Conservation (phyloP, 2,797 vertebrate genomes). For the Chaenodraco wilsoni region DNA sequence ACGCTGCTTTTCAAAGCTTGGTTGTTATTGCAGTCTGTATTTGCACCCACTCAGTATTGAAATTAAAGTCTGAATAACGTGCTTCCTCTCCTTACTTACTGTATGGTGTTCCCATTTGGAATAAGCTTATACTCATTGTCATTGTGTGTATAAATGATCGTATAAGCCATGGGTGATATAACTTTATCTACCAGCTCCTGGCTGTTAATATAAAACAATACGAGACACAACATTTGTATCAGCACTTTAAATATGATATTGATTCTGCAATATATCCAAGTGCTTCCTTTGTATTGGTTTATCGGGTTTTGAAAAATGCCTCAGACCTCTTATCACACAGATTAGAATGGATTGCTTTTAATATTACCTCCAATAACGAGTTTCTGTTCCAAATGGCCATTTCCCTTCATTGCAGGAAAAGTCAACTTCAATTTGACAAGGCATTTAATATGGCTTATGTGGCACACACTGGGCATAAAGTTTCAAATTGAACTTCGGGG, state of each 20-base stretch:
- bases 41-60: slow-evolving; percentile 1
- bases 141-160: slow-evolving; percentile 36
- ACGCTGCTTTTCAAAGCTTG: background rate
- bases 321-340: slow-evolving; percentile 59
- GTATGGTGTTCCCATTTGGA: slow-evolving; percentile 34
- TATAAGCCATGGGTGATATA: slow-evolving; percentile 45
- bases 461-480: slow-evolving; percentile 59
- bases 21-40: slow-evolving; percentile 25
- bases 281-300: slow-evolving; percentile 62
- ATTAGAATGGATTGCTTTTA: slow-evolving; percentile 80
- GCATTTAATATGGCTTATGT: slow-evolving; percentile 63
- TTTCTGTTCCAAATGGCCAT: slow-evolving; percentile 68
- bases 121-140: slow-evolving; percentile 32
- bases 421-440: slow-evolving; percentile 73
- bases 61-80: slow-evolving; percentile 12
- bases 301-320: slow-evolving; percentile 61
- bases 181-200: slow-evolving; percentile 50
- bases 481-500: slow-evolving; percentile 65
- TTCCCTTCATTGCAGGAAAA: slow-evolving; percentile 66
- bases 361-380: slow-evolving; percentile 69
- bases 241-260: slow-evolving; percentile 76
- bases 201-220: slow-evolving; percentile 67
- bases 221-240: slow-evolving; percentile 55
- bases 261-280: slow-evolving; percentile 70
- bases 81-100: slow-evolving; percentile 30